A percentile compares a stretch with the other conserved stretches of the same genome.
phyloP scores from a whole-genome alignment of 2,888 invertebrate genomes.

The Chorisops tibialis region DNA sequence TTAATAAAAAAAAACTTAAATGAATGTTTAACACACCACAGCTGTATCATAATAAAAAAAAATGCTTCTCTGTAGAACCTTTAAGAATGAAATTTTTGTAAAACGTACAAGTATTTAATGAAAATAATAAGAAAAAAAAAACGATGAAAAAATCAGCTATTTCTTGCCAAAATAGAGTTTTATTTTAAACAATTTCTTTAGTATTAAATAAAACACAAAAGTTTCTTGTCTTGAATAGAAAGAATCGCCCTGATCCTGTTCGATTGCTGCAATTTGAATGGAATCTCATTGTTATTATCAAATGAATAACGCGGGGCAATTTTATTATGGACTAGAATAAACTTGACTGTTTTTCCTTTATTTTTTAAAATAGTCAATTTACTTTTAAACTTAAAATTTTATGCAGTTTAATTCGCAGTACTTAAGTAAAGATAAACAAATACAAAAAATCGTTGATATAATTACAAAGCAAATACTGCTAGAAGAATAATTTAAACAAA shows the following conservation, averaged over 20 bases:
- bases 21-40: slow-evolving; percentile 1
- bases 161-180: slow-evolving; percentile 32
- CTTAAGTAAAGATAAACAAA: slow-evolving; percentile 16
- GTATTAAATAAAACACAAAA: slow-evolving; percentile 7
- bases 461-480: slow-evolving; percentile 22
- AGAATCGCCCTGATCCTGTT: not conserved
- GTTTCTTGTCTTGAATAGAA: slow-evolving; percentile 27
- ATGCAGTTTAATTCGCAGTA: slow-evolving; percentile 4
- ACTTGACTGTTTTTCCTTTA: not conserved
- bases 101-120: slow-evolving; percentile 4
- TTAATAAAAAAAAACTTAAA: too few species aligned
- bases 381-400: slow-evolving; percentile 1
- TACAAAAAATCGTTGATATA: slow-evolving; percentile 17
- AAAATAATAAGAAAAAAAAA: not conserved
- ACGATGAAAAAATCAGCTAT: slow-evolving; percentile 8
- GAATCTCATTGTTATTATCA: not conserved
- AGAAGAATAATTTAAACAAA: slow-evolving; percentile 9
- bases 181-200: slow-evolving; percentile 26
- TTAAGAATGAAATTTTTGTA: slow-evolving; percentile 1
- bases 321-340: not conserved
- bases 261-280: not conserved
- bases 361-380: too few species aligned
- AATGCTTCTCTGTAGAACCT: slow-evolving; percentile 21
- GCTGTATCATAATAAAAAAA: slow-evolving; percentile 24
- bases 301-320: too few species aligned